Evolutionary conservation across 2,797 vertebrate species (phyloP).

Genomic region (Xiphorhynchus erythropygius): DNA sequence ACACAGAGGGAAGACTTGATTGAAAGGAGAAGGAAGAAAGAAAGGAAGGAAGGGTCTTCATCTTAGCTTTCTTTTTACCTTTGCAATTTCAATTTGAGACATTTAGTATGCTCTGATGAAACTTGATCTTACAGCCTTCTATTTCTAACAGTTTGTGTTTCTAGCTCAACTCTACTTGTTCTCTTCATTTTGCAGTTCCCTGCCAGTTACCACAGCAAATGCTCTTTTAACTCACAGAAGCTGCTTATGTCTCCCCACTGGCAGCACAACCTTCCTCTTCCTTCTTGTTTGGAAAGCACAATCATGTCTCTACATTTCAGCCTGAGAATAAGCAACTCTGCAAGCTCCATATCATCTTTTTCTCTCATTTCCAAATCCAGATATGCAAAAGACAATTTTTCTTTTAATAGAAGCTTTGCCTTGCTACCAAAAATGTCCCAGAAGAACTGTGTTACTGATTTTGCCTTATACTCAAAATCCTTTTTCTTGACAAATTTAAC

Average conservation of each 20-base stretch:
- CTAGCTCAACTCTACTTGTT: neutral
- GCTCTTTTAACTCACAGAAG: constrained; percentile 8
- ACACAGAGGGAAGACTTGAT: neutral
- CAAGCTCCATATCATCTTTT: neutral
- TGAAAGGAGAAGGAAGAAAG: neutral
- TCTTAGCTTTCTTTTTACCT: neutral
- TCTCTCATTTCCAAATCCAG: neutral
- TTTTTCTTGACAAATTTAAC: constrained; percentile 9
- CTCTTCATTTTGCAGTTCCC: neutral
- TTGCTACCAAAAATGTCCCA: neutral
- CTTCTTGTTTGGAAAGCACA: neutral
- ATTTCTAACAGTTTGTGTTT: neutral
- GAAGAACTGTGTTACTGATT: neutral
- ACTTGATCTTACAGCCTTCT: neutral
- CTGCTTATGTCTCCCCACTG: neutral
- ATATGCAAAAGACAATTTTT: neutral
- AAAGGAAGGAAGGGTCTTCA: neutral
- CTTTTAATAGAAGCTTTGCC: neutral
- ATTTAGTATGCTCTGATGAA: neutral
- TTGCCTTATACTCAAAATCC: constrained; percentile 16
- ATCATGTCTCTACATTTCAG: neutral
- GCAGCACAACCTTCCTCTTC: neutral
- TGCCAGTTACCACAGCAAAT: constrained; percentile 7
- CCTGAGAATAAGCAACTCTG: neutral
- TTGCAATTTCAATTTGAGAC: neutral